phyloP scores from a whole-genome alignment of 2,888 invertebrate species.

The Parnassius orleans region DNA sequence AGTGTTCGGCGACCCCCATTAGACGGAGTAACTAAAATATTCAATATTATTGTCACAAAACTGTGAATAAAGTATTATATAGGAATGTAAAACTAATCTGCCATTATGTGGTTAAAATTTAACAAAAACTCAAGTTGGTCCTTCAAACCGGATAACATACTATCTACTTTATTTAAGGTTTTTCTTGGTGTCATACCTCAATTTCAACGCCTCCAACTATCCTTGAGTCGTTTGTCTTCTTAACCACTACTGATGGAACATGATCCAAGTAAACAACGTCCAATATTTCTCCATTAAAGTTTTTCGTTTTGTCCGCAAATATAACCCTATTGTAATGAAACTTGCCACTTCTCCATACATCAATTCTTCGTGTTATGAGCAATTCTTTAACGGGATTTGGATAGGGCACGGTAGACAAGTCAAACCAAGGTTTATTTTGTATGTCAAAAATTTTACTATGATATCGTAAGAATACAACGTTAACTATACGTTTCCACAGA shows the following conservation, averaged over 20 bases:
- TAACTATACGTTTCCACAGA: conserved; percentile 89
- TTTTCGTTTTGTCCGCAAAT: conserved; percentile 81
- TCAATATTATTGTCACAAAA: no score
- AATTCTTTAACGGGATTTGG: conserved; percentile 81
- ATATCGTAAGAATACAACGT: conserved; percentile 85
- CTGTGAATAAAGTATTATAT: no score
- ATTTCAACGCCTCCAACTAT: conserved; percentile 84
- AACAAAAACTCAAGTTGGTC: no score
- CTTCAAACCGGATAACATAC: no score
- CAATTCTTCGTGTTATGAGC: conserved; percentile 82
- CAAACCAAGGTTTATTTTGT: conserved; percentile 82
- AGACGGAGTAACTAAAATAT: no score
- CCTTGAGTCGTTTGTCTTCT: conserved; percentile 56
- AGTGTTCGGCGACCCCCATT: no score
- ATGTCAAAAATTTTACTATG: conserved; percentile 52
- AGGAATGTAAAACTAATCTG: no score
- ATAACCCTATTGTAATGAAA: conserved; percentile 77
- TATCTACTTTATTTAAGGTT: background rate
- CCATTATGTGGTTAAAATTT: no score
- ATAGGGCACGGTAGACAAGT: conserved; percentile 87
- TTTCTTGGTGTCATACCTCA: conserved; percentile 74
- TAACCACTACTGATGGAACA: conserved; percentile 82
- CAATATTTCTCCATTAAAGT: conserved; percentile 80
- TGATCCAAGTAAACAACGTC: conserved; percentile 85
- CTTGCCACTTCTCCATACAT: conserved; percentile 84